Base-by-base conservation (phyloP, 92 coral and sea anemone genomes). In the Chrysogorgia sp. region DNA sequence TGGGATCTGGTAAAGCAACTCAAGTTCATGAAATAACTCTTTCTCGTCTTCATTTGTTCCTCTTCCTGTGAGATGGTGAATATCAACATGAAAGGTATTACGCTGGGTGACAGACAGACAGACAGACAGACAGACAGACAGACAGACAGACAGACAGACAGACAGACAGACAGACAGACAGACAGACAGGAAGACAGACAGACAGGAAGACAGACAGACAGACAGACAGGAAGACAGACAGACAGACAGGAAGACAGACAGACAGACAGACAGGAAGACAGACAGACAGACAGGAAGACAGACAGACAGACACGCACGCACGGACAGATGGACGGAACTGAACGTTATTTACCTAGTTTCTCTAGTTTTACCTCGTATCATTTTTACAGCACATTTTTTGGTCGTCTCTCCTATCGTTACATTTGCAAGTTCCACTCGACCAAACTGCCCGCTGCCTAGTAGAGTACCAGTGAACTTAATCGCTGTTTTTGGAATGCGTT, bases 301-400 rank as follows among this genome's bases (percentile, higher is more conserved):
- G 59, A 23, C 59, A 17, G 59, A 23, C 59, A 17, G 59, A 23
- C 26, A 23, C 8, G 17, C 43, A 52, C 9, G 6, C 21, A 52
- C 26, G 20, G 59, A 23, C 59, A 17, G 59, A 20, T 3, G 6
- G 59, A 23, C 26, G 7, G 59, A 52, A 17, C 26, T 5, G 20
- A 5, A 52, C 6, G 59, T 3, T 15, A 23, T 19, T 33, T 15
- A 31, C 4, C 10, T 2, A 68, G n/a, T n/a, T n/a, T n/a, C n/a
- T n/a, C n/a, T n/a, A n/a, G n/a, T n/a, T 34, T 13, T 68, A 71
- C 77, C 77, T 43, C 77, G 40, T 28, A 71, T 71, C 77, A 71
- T 71, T 45, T 71, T 71, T 13, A 52, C 77, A 15, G 62, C 77
- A 45, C 77, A 71, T 71, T 71, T 49, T 21, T 2, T 71, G 25